Base-by-base conservation (phyloP, 2,113 vertebrate genomes). In the Neogale vison region DNA sequence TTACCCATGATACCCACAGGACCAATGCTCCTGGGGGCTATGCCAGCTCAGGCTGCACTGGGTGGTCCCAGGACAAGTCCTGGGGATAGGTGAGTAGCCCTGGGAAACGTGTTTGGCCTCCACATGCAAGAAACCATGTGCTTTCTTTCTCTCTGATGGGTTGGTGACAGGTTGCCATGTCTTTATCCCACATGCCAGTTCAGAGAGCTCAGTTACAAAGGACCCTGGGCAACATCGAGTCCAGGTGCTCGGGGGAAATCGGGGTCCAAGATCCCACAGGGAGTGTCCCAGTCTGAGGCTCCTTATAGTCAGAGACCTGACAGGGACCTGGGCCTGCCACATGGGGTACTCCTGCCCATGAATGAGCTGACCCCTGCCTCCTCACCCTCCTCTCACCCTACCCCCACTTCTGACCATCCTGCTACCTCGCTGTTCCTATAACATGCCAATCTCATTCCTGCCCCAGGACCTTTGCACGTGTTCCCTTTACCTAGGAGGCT, bases 1-100 rank as follows among this genome's bases (percentile, higher is more conserved):
- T 98, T 90, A 97, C 72, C 18, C 29, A 93, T 1, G 47, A 94
- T 88, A 76, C 18, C 47, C 24, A 93, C 50, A 93, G 29, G 50
- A 24, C 18, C 65, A 21, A 29, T 0, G 21, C 61, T 71, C 34
- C 15, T 1, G 6, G 42, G 67, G 42, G 45, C 21, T 67, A 11
- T 4, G 7, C 72, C 39, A 3, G 5, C 34, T 26, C 76, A 47
- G 39, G 11, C 47, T 42, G 7, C 1, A 0, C 14, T 0, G 4
- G 34, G 20, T 24, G 72, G 65, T 29, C 77, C 86, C 42, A 14
- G 69, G 23, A 26, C 52, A 21, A 45, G 20, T 1, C 34, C 77
- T 2, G 12, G 72, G 23, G 15, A 12, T 11, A 2, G 29, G 72
- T 5, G 36, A 31, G 55, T 63, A 36, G 74, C 39, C 39, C 12